Base-by-base conservation (phyloP, 92 coral and sea anemone genomes). In the Diadumene lineata region DNA sequence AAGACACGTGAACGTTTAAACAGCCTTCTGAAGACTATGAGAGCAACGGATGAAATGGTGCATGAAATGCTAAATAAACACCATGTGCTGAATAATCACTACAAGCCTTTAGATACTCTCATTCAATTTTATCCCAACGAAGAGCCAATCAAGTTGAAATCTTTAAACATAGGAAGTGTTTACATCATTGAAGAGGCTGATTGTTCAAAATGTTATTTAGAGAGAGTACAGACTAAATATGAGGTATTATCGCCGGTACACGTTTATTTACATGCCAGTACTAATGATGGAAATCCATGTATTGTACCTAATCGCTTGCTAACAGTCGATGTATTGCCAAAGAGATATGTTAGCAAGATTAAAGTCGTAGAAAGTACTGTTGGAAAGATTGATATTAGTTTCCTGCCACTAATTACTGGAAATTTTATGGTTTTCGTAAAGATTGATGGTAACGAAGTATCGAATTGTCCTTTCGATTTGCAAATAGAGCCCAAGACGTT, bases 181-280 rank as follows among this genome's bases (percentile, higher is more conserved):
- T 23, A 62, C 68, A 62, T 62, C 18, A 62, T 62, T 28, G 68
- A 62, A 28, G 68, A 62, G 16, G 68, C 43, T 27, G 68, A 62
- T 29, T 62, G 43, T 19, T 62, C 43, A 22, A 7, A 62, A 62
- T 4, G 68, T 30, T 62, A 28, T 62, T 1, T 62, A 6, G 68
- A 62, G 43, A 43, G 1, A 2, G 1, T 19, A 30, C 38, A 62
- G 0, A 10, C 43, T 15, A 11, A 13, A 21, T 62, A 0, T 27
- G 68, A 62, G 21, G 68, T 30, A 19, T 29, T 62, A 28, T 62
- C 68, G n/a, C 7, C 21, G 1, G 68, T 30, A 11, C 34, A 62
- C 7, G 1, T 62, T 28, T 28, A 11, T 28, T 30, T 62, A 19
- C 68, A 16, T 28, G 31, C 68, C 2, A 62, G 31, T 43, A 62